Conservation (phyloP, 2,888 invertebrate genomes). For the Tenthredo mesomela region DNA sequence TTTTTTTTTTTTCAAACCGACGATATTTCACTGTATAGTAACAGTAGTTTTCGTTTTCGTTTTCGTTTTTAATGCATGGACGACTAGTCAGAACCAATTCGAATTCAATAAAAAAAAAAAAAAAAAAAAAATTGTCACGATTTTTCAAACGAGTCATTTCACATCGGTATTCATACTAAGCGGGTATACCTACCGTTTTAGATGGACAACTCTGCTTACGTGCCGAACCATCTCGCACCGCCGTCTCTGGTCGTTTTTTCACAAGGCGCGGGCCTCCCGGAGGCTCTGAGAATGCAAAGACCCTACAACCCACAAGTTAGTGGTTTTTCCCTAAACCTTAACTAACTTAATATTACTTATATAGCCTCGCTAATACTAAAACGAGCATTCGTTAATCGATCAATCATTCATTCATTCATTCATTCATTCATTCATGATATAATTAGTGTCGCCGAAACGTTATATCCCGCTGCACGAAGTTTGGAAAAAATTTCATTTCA, state of each 20-base stretch:
- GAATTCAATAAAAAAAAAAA: too few species aligned
- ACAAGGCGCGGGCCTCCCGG: slow-evolving; percentile 87
- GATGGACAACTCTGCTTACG: slow-evolving; percentile 89
- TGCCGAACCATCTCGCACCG: slow-evolving; percentile 86
- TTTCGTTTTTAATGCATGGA: too few species aligned
- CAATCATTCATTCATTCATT: background rate
- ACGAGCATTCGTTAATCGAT: background rate
- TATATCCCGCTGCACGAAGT: slow-evolving; percentile 2
- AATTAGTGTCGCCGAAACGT: background rate
- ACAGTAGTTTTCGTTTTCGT: too few species aligned
- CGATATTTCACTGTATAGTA: too few species aligned
- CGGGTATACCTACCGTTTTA: slow-evolving; percentile 69
- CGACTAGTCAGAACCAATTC: too few species aligned
- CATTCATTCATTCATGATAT: background rate
- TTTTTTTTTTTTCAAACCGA: background rate
- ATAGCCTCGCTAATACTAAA: slow-evolving; percentile 31
- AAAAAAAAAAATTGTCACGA: background rate
- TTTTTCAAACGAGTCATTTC: background rate
- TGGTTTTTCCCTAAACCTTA: slow-evolving; percentile 65
- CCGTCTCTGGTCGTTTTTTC: slow-evolving; percentile 88
- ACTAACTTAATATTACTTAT: slow-evolving; percentile 15
- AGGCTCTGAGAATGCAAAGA: slow-evolving; percentile 87
- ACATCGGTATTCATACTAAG: background rate
- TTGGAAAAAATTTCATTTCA: background rate
- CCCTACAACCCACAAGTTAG: slow-evolving; percentile 87